phyloP scores from a whole-genome alignment of 2,797 vertebrate genomes.

The Helicolenus hilgendorfi region DNA sequence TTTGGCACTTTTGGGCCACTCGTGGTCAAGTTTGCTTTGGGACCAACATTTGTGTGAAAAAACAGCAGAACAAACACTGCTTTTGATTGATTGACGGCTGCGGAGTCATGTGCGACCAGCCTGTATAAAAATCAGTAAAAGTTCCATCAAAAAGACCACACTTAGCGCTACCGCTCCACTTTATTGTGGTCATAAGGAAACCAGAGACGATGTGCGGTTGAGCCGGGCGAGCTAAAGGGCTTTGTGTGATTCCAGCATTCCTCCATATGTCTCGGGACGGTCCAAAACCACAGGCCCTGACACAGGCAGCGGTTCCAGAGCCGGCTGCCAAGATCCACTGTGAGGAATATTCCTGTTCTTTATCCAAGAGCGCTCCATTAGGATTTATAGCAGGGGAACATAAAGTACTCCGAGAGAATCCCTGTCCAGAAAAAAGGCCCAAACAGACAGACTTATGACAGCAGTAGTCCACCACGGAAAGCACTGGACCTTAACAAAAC shows the following conservation, averaged over 20 bases:
- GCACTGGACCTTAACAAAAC: slow-evolving; percentile 25
- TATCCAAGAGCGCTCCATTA: slow-evolving; percentile 82
- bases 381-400: slow-evolving; percentile 84
- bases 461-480: slow-evolving; percentile 48
- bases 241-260: slow-evolving; percentile 85
- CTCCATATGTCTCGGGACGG: slow-evolving; percentile 79
- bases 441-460: slow-evolving; percentile 74
- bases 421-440: slow-evolving; percentile 70
- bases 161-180: slow-evolving; percentile 79
- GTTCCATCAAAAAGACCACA: slow-evolving; percentile 85
- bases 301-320: slow-evolving; percentile 76
- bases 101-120: slow-evolving; percentile 61
- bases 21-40: slow-evolving; percentile 75
- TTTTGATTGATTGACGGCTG: slow-evolving; percentile 80
- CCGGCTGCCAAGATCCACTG: slow-evolving; percentile 83
- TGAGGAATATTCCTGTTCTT: slow-evolving; percentile 84
- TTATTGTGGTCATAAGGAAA: slow-evolving; percentile 86
- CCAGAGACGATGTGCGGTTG: slow-evolving; percentile 78
- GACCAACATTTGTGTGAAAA: slow-evolving; percentile 54
- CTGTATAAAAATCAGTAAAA: slow-evolving; percentile 70
- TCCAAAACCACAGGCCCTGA: slow-evolving; percentile 85
- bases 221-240: slow-evolving; percentile 78
- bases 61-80: slow-evolving; percentile 70
- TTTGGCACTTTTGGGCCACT: slow-evolving; percentile 67
- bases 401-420: slow-evolving; percentile 79